These are phyloP conservation scores for Myrmecobius fasciatus DNA, from an alignment of 2,113 vertebrate species.

Conservation along the genomic window DNA sequence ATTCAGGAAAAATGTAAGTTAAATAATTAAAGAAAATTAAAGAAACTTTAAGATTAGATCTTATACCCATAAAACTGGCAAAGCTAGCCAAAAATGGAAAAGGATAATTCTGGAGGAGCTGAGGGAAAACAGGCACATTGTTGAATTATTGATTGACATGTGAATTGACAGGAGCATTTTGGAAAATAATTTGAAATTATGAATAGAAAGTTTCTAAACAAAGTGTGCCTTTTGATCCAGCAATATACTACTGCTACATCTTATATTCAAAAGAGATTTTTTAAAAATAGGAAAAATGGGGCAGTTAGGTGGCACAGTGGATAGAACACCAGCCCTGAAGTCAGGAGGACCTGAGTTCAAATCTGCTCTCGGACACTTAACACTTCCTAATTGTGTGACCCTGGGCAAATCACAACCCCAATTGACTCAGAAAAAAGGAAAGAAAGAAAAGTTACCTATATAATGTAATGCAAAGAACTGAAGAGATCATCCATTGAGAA, in stretches of 20 bases:
- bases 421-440: too few species aligned
- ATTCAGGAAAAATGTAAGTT: conserved; percentile 32
- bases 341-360: too few species aligned
- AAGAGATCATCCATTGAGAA: too few species aligned
- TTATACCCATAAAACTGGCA: neutral
- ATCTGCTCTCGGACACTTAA: too few species aligned
- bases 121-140: conserved; percentile 11
- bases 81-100: conserved; percentile 18
- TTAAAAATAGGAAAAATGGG: neutral
- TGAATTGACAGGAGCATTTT: neutral
- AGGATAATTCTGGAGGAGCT: neutral
- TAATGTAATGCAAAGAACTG: neutral
- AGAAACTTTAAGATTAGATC: neutral
- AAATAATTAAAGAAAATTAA: conserved; percentile 17
- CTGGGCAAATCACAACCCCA: too few species aligned
- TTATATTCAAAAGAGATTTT: neutral
- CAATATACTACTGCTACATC: neutral
- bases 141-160: neutral
- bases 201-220: conserved; percentile 8
- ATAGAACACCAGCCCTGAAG: too few species aligned
- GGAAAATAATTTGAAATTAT: conserved; percentile 3
- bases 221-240: neutral
- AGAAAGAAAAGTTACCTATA: too few species aligned
- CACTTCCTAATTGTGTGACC: too few species aligned
- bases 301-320: too few species aligned